Evolutionary conservation across 2,113 vertebrate genomes (phyloP).

Genomic region (Cairina moschata): DNA sequence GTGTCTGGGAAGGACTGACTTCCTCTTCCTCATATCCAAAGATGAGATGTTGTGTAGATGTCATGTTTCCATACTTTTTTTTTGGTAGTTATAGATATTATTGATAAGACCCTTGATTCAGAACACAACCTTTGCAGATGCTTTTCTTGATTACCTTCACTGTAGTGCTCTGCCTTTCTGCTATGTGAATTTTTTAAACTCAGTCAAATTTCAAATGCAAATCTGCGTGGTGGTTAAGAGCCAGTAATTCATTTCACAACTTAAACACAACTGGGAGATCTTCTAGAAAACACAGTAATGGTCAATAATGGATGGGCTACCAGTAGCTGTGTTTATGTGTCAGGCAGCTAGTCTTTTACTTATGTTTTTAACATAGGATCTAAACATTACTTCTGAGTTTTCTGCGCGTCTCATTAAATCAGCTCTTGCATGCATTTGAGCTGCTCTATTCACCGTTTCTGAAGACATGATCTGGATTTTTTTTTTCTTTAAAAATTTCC

Average conservation of each 20-base stretch:
- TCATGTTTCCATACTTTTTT: neutral
- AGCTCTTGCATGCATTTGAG: neutral
- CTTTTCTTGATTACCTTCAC: neutral
- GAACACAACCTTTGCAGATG: neutral
- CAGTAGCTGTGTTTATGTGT: neutral
- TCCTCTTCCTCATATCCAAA: neutral
- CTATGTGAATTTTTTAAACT: neutral
- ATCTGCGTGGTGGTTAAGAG: neutral
- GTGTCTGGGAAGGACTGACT: neutral
- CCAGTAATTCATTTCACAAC: neutral
- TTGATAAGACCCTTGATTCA: neutral
- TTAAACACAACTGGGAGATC: neutral
- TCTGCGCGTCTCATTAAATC: neutral
- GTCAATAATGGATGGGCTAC: neutral
- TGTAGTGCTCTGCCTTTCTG: neutral
- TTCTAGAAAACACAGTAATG: neutral
- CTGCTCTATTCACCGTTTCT: neutral
- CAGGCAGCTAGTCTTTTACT: neutral
- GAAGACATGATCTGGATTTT: neutral
- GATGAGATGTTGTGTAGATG: neutral
- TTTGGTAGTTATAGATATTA: neutral
- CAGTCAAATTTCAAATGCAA: neutral
- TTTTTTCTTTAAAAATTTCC: neutral
- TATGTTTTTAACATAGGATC: neutral
- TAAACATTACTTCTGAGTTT: neutral